Evolutionary conservation across 2,797 vertebrate species (phyloP), one percentile per base, ranked within the genome.

Genomic region (Artibeus lituratus): DNA sequence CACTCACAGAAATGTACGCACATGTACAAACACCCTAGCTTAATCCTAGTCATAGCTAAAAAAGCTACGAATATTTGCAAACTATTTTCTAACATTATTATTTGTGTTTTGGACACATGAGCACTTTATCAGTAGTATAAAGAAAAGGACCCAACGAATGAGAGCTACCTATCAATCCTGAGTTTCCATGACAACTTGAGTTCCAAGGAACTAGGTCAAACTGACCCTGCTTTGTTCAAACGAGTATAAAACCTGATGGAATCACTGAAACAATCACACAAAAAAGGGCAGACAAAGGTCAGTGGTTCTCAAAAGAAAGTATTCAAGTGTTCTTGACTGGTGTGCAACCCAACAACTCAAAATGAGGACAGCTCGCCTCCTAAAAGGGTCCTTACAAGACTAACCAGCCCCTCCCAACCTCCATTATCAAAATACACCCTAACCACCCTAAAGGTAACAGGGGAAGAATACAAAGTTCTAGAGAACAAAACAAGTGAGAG

Each of bases 121-220:
- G 9, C 22, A 76, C 35, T 86, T 51, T 78, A 74, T 57, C 44
- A n/a, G 11, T 12, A n/a, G 11, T 10, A 51, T 18, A 87, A 95
- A n/a, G 72, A 94, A 91, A 18, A 65, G 3, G 32, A 84, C 5
- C 21, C 29, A 39, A 2, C 32, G 51, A 95, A 77, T 22, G 57
- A 90, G 72, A 93, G 44, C 42, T 70, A 85, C 70, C 73, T 73
- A 42, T 39, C n/a, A n/a, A n/a, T n/a, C 57, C 87, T 35, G 47
- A 70, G 72, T 90, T 93, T 97, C 85, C 73, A 67, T 35, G 84
- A 77, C 95, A 89, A 87, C 84, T 51, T 57, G 77, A 80, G 37
- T 92, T 87, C 70, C 49, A 93, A 95, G 73, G 80, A 97, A 96
- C 26, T 86, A 90, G 91, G 87, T 93, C 94, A 93, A 82, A 87